Base-by-base conservation (phyloP, 2,797 vertebrate genomes). In the Neopelma chrysocephalum region DNA sequence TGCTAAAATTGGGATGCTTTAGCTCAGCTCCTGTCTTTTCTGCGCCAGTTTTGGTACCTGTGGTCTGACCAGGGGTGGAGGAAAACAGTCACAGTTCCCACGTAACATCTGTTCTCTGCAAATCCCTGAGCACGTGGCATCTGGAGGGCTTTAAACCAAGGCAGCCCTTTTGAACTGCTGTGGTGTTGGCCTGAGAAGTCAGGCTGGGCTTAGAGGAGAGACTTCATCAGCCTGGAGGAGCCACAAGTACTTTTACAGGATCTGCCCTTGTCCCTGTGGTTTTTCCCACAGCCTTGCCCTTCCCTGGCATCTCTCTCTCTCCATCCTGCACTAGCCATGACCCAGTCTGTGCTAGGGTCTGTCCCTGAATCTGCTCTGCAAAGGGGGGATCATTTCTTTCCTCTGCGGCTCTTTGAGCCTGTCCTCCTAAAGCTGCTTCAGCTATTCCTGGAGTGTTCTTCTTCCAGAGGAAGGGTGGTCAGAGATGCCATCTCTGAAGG, bases 21-120 rank as follows among this genome's bases (percentile, higher is more conserved):
- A 81, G 40, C 45, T 78, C 0, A 0, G 40, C 36, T 79, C 13
- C 50, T 25, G 10, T 15, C 53, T 86, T 78, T 43, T 50, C 54
- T 51, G 65, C 9, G 16, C 40, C 29, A 7, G 1, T 87, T 84
- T 75, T 58, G 61, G 21, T 57, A 42, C 23, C 34, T 50, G 40
- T 21, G 62, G 5, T 26, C 71, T 53, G 36, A n/a, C 26, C 13
- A 65, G 85, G 71, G 76, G 16, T 27, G 27, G n/a, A 58, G 48
- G 23, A 47, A 22, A 60, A 13, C 8, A 12, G 31, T 15, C 27
- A 8, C 0, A 0, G 83, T 93, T 60, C 17, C 42, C 11, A 3
- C 13, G 18, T 45, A 19, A 50, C 58, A 17, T 45, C n/a, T 40
- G 15, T 43, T 69, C 32, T 32, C 47, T 43, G 54, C 54, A 64